These are phyloP conservation scores for Calidris pugnax DNA, from an alignment of 2,113 vertebrate species.

Conservation along the genomic window DNA sequence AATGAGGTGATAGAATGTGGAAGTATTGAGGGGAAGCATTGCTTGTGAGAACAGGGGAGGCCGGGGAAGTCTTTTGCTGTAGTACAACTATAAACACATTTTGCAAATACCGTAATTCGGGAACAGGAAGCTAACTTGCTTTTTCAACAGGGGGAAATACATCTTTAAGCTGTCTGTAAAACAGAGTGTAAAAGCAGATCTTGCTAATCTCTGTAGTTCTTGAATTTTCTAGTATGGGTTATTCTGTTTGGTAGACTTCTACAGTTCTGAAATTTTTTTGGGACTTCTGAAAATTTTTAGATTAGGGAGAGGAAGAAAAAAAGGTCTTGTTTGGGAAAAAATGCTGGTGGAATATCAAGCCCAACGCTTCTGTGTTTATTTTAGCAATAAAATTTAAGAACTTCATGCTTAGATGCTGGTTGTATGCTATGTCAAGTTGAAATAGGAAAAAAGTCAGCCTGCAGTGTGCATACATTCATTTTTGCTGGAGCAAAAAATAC, in stretches of 20 bases:
- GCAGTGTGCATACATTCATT: background rate
- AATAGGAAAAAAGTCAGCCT: background rate
- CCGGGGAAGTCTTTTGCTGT: background rate
- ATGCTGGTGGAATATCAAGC: background rate
- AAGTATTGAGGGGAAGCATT: background rate
- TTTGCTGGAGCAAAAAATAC: background rate
- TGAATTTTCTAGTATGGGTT: background rate
- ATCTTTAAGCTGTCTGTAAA: background rate
- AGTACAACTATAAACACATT: background rate
- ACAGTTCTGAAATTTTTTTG: background rate
- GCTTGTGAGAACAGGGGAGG: background rate
- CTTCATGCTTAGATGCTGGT: background rate
- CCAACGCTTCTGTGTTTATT: background rate
- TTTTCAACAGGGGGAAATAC: background rate
- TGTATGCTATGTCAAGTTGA: background rate
- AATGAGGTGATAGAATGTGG: background rate
- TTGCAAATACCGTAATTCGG: background rate
- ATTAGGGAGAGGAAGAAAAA: background rate
- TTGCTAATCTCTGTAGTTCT: background rate
- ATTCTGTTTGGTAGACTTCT: background rate
- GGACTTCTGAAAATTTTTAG: background rate
- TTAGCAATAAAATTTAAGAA: background rate
- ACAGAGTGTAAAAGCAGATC: background rate
- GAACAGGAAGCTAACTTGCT: background rate
- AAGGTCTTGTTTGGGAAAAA: background rate